A percentile compares a stretch with the other conserved stretches of the same genome.
Conservation (phyloP, 2,797 vertebrate genomes). For the Sebastes ruberrimus region DNA sequence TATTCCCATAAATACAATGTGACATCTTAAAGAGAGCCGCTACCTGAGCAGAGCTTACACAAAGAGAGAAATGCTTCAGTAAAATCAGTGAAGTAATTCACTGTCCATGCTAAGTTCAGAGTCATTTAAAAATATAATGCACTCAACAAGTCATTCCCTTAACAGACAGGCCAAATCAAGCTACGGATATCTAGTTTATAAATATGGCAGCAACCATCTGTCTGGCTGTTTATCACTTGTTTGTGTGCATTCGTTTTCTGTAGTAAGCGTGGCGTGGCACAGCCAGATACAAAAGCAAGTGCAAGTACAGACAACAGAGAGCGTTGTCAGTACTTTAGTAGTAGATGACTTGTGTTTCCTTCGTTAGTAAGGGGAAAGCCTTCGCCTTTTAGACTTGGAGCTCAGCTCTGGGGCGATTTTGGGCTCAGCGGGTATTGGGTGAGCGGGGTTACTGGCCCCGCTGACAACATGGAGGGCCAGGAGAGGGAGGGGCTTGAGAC, state of each 20-base stretch:
- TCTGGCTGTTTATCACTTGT: conserved; percentile 49
- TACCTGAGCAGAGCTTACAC: conserved; percentile 80
- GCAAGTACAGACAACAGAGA: conserved; percentile 65
- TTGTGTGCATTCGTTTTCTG: conserved; percentile 51
- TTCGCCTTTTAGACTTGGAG: conserved; percentile 92
- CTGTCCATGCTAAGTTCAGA: conserved; percentile 67
- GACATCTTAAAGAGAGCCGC: conserved; percentile 78
- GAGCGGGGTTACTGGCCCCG: conserved; percentile 74
- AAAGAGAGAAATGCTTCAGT: conserved; percentile 66
- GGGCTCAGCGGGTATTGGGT: conserved; percentile 79
- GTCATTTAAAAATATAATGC: conserved; percentile 74
- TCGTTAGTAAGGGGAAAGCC: conserved; percentile 93
- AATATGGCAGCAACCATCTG: conserved; percentile 64
- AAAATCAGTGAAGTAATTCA: conserved; percentile 53
- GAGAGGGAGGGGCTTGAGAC: conserved; percentile 97
- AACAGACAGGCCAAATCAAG: conserved; percentile 58
- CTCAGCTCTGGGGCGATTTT: conserved; percentile 85
- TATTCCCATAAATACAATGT: conserved; percentile 57
- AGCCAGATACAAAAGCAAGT: conserved; percentile 76
- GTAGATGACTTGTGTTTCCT: conserved; percentile 69
- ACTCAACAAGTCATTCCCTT: conserved; percentile 76
- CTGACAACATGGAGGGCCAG: conserved; percentile 97
- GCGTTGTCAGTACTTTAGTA: conserved; percentile 63
- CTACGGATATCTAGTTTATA: conserved; percentile 61
- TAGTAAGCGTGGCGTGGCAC: conserved; percentile 63